Evolutionary conservation across 2,113 vertebrate species (phyloP), one percentile per base, ranked within the genome.

Genomic region (Corvus hawaiiensis): DNA sequence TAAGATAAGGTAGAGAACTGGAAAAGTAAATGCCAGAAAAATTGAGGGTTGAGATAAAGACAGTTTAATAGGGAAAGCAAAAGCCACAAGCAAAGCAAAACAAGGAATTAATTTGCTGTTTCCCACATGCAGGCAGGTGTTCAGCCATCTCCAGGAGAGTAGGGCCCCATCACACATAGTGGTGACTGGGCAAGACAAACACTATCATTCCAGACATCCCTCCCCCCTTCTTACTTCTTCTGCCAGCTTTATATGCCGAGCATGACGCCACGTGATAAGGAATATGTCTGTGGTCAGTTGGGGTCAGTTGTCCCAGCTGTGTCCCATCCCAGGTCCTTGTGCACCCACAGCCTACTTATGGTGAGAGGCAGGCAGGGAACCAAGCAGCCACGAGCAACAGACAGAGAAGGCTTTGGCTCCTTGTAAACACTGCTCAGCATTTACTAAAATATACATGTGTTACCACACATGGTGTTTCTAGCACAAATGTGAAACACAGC

Each of bases 151-250:
- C 26, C 26, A 37, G 32, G 32, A 76, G 6, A 30, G 13, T 28
- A 37, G 9, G 3, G 13, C 15, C 11, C 8, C 37, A 39, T 52
- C 33, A 58, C 11, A 7, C 1, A 0, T 46, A 9, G 15, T 0
- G 1, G 20, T n/a, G 51, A 51, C 23, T 51, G 30, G 27, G 5
- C 4, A 39, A 66, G 33, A 52, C 27, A 56, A 71, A n/a, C 49
- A 30, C 28, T 22, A 5, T 58, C 33, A 30, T 13, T 64, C 44
- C 51, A 63, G 58, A 84, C 11, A 30, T 44, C 9, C 20, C 16
- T 14, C 12, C 20, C 16, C 14, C 12, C 13, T 63, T 37, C 33
- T 37, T 58, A 15, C 37, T 37, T 28, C 19, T 56, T 77, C 9
- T 0, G 0, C 16, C 37, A 22, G 7, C 13, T 84, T 64, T 44